Conservation (phyloP, 2,113 vertebrate genomes). For the Entomyzon cyanotis region DNA sequence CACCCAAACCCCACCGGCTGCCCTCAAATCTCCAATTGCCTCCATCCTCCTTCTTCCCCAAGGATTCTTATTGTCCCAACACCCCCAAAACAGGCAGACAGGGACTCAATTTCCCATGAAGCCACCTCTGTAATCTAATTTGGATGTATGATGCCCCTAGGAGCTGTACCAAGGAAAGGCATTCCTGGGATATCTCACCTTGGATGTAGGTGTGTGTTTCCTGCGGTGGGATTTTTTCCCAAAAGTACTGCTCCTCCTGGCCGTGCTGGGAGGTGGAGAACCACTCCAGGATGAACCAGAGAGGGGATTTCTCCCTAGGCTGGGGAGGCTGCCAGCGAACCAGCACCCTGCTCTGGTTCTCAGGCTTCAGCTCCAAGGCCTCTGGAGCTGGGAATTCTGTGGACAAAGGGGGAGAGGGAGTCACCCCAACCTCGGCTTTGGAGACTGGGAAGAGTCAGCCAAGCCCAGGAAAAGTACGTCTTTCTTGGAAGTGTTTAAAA, state of each 20-base stretch:
- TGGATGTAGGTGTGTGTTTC: background rate
- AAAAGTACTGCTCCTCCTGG: background rate
- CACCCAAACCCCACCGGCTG: background rate
- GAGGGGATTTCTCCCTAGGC: background rate
- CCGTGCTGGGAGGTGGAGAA: background rate
- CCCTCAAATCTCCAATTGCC: rapidly evolving
- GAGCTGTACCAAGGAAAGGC: background rate
- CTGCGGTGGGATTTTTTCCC: background rate
- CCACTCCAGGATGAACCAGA: conserved; percentile 67
- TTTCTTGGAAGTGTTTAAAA: background rate
- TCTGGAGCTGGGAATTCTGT: background rate
- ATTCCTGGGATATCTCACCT: background rate
- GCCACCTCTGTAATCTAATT: rapidly evolving
- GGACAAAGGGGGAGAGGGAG: background rate
- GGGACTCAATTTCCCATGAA: background rate
- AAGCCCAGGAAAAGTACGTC: rapidly evolving
- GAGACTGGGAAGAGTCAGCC: background rate
- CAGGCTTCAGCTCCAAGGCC: background rate
- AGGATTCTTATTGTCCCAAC: background rate
- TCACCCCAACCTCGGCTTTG: rapidly evolving
- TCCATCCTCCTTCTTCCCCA: background rate
- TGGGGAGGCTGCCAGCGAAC: conserved; percentile 34
- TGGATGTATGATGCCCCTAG: rapidly evolving
- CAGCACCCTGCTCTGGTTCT: background rate
- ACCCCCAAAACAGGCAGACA: background rate